A percentile compares a stretch with the other conserved stretches of the same genome.
phyloP scores from a whole-genome alignment of 2,113 vertebrate species.

The Bufo bufo region DNA sequence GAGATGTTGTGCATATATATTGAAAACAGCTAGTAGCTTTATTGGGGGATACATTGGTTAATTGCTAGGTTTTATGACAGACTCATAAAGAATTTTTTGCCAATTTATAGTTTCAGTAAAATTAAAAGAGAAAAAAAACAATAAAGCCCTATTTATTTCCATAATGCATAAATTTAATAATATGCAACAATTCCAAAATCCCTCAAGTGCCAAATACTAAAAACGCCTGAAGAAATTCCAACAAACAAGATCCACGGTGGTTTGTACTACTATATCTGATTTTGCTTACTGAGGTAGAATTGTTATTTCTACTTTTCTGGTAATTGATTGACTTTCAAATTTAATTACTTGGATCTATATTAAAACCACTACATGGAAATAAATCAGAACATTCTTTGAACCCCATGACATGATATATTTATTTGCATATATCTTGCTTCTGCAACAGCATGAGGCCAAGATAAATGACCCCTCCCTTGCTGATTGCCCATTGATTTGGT shows the following conservation, averaged over 20 bases:
- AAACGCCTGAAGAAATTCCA: not conserved
- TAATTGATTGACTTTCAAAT: conserved; percentile 45
- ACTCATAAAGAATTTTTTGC: no score
- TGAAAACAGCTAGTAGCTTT: no score
- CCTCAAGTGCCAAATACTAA: not conserved
- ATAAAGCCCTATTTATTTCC: not conserved
- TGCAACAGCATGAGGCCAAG: conserved; percentile 17
- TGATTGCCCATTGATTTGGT: conserved; percentile 35
- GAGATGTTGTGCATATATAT: no score
- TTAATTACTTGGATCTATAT: conserved; percentile 32
- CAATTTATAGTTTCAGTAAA: no score
- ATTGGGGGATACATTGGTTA: no score
- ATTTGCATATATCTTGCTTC: conserved; percentile 32
- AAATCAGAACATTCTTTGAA: conserved; percentile 45
- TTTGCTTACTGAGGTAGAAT: conserved; percentile 28
- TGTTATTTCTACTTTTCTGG: conserved; percentile 30
- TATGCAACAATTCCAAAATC: not conserved
- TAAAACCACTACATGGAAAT: conserved; percentile 38
- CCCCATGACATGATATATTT: conserved; percentile 40
- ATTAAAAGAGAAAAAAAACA: no score
- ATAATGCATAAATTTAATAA: not conserved
- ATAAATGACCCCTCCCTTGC: conserved; percentile 36
- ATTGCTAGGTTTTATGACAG: no score
- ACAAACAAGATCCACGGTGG: not conserved
- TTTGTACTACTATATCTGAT: not conserved